Conservation (phyloP, 2,888 invertebrate species). For the Eustalomyia histrio region DNA sequence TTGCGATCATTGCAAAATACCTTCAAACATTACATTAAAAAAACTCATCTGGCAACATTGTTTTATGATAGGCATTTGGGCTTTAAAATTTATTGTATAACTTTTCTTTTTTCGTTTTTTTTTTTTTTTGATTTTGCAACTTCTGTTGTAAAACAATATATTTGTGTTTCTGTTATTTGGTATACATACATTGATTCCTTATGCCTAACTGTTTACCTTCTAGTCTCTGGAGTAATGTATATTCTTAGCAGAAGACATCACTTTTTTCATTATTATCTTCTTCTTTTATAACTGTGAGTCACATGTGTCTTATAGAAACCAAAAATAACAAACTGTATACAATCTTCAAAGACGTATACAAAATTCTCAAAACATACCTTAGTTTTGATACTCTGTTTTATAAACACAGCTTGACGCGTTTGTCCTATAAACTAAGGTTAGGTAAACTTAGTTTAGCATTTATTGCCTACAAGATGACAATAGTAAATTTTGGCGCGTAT, state of each 20-base stretch:
- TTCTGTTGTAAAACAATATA: slow-evolving; percentile 50
- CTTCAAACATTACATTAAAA: no score
- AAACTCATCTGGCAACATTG: not conserved
- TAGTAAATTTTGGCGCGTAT: slow-evolving; percentile 76
- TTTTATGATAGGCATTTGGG: not conserved
- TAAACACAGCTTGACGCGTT: slow-evolving; percentile 61
- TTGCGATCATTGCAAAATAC: no score
- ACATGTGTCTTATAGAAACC: slow-evolving; percentile 24
- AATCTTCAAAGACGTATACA: not conserved
- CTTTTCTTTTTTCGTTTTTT: slow-evolving; percentile 18
- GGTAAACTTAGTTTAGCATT: slow-evolving; percentile 46
- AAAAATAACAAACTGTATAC: slow-evolving; percentile 36
- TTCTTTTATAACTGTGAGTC: slow-evolving; percentile 37
- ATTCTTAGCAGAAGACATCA: slow-evolving; percentile 39
- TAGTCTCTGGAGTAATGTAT: slow-evolving; percentile 43
- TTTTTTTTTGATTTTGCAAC: slow-evolving; percentile 23
- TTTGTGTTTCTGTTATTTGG: slow-evolving; percentile 26
- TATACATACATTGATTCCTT: slow-evolving; percentile 43
- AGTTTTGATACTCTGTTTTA: slow-evolving; percentile 24
- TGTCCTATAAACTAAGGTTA: slow-evolving; percentile 61
- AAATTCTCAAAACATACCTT: slow-evolving; percentile 22
- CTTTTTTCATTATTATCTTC: not conserved
- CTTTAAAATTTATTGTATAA: slow-evolving; percentile 48
- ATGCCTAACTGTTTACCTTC: slow-evolving; percentile 58
- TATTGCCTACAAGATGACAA: slow-evolving; percentile 67